Base-by-base conservation (phyloP, 2,797 vertebrate genomes). In the Austrolebias charrua region DNA sequence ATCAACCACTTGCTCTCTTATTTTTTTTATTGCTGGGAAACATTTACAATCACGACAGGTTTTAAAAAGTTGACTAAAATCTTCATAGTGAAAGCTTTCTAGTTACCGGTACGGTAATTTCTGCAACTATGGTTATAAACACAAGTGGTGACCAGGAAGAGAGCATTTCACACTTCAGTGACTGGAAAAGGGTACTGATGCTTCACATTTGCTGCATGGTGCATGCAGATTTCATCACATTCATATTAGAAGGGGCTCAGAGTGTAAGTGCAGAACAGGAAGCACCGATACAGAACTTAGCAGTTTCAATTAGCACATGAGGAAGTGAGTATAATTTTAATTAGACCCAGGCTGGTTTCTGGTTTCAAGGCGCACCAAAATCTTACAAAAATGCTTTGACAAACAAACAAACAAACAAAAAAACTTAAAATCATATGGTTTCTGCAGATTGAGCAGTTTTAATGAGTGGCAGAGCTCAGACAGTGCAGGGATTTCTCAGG, bases 191-290 rank as follows among this genome's bases (percentile, higher is more conserved):
- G 3, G 14, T 33, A 12, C 16, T 45, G 13, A 13, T 40, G 10
- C 48, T 18, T 63, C 4, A 38, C 6, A 12, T 8, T 49, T 6
- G 20, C 14, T 40, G 12, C 18, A 40, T 18, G 15, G 20, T 28
- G 15, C 35, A 42, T 12, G 33, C 2, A 51, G 29, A 15, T 47
- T 59, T 59, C 18, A 47, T 33, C 47, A n/a, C n/a, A 47, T 4
- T 59, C 8, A 1, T 46, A 46, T 46, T 46, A 46, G 45, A 46
- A 46, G 16, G 33, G 15, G 56, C 44, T 33, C 56, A 46, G 55
- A 45, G 16, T 44, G 29, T 45, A 5, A 18, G 24, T 57, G 11
- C 28, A 35, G 18, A 33, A 18, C 45, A 46, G n/a, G n/a, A 46
- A 9, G 45, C 16, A 6, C 45, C 19, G 11, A 19, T 46, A 46